Conservation (phyloP, 2,888 invertebrate genomes). For the Fragum fragum region DNA sequence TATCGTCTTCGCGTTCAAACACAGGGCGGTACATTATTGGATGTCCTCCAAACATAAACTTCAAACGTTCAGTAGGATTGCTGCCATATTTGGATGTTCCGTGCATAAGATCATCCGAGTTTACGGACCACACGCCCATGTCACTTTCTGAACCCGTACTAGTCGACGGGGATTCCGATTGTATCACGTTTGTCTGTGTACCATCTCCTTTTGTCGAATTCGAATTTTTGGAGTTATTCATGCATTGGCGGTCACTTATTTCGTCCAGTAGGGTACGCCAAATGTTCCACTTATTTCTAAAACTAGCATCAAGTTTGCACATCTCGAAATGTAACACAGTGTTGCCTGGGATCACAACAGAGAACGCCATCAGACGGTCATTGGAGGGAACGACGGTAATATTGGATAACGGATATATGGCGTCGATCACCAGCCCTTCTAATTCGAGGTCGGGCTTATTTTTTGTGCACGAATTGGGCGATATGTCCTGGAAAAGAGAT, state of each 20-base stretch:
- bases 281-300: slow-evolving; percentile 8
- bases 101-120: neutral
- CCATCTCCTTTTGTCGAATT: neutral
- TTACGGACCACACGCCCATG: neutral
- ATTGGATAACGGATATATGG: slow-evolving; percentile 7
- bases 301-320: slow-evolving; percentile 12
- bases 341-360: neutral
- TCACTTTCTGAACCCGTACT: slow-evolving; percentile 7
- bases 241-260: neutral
- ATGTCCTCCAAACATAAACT: neutral
- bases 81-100: neutral
- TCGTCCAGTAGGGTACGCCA: neutral
- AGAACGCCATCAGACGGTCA: neutral
- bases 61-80: neutral
- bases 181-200: neutral
- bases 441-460: slow-evolving; percentile 12
- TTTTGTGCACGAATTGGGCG: neutral
- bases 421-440: slow-evolving; percentile 9
- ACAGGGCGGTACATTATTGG: neutral
- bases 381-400: neutral
- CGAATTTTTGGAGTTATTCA: slow-evolving; percentile 9
- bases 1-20: no score
- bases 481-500: slow-evolving; percentile 8
- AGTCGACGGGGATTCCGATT: neutral
- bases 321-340: neutral